Base-by-base conservation (phyloP, 37 sponge, comb jelly and placozoan genomes). In the Spongilla lacustris region DNA sequence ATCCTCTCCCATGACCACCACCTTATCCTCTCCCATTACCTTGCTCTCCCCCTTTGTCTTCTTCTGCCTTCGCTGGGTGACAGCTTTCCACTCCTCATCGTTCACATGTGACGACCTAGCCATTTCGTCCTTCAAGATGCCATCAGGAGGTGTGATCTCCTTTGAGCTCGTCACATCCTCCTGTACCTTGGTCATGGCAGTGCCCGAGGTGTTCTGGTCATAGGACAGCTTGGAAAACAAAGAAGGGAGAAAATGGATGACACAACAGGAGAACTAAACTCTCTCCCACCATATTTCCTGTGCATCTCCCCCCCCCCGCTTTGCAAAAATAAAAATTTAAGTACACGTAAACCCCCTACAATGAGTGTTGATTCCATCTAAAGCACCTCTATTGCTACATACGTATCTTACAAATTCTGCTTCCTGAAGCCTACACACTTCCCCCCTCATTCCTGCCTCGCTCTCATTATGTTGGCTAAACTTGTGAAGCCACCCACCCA, bases 121-220 rank as follows among this genome's bases (percentile, higher is more conserved):
- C 28, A 67, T 66, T 33, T 79, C 80, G 0, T 66, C 30, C 11
- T 66, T 66, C 66, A 79, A 13, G 32, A 79, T 79, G 1, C 80
- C 80, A 32, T 79, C 80, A 31, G 80, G 80, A 0, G 80, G 80
- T 4, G 80, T 79, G 13, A 79, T 79, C 68, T 79, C 80, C 36
- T 79, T 79, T 13, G 25, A 30, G 49, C 78, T 77, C 1, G 36
- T 34, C 33, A 34, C 26, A 22, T 33, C 14, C 11, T 73, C 74
- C 27, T 35, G 32, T 14, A 34, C 78, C 26, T 37, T 46, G 9
- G 78, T 9, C 36, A 77, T 13, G 10, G 13, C 49, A 1, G 11
- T 58, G 58, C 19, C 11, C 21, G 58, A 58, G 12, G 58, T 58
- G 58, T 58, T 58, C 58, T 58, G 58, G 11, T 17, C 58, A 17